Evolutionary conservation across 1,140 invertebrate genomes (phyloP).

Genomic region (roundworm (Caenorhabditis elegans)): DNA sequence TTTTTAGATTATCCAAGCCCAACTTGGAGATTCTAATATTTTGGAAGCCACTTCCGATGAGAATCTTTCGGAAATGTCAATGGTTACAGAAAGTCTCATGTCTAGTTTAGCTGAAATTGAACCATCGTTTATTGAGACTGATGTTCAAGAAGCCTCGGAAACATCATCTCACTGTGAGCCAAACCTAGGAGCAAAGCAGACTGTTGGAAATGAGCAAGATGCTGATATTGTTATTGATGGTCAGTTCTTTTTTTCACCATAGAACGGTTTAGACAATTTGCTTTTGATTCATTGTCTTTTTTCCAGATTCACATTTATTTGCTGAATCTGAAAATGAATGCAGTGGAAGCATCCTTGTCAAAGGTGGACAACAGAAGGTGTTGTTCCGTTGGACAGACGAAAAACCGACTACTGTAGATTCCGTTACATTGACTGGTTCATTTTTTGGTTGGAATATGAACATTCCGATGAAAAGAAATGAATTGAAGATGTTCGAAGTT

Average conservation of each 20-base stretch:
- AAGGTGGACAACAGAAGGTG: neutral
- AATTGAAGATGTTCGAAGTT: neutral
- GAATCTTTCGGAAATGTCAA: neutral
- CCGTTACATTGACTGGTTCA: neutral
- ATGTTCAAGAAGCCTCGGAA: too few species aligned
- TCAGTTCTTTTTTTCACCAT: neutral
- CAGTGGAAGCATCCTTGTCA: neutral
- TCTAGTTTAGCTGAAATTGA: neutral
- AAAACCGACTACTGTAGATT: neutral
- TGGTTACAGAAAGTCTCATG: neutral
- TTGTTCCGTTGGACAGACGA: neutral
- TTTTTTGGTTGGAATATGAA: slow-evolving; percentile 21
- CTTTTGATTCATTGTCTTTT: neutral
- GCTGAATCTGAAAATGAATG: neutral
- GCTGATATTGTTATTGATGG: neutral
- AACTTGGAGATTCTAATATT: neutral
- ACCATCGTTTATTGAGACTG: neutral
- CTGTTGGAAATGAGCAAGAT: neutral
- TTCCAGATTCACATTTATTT: neutral
- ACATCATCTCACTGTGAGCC: too few species aligned
- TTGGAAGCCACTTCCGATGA: neutral
- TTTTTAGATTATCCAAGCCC: neutral
- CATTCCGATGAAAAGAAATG: slow-evolving; percentile 12
- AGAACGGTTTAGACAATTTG: too few species aligned
- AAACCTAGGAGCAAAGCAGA: neutral